Evolutionary conservation across 2,888 invertebrate genomes (phyloP), one percentile per base, ranked within the genome.

Genomic region (Leptodirus hochenwartii): DNA sequence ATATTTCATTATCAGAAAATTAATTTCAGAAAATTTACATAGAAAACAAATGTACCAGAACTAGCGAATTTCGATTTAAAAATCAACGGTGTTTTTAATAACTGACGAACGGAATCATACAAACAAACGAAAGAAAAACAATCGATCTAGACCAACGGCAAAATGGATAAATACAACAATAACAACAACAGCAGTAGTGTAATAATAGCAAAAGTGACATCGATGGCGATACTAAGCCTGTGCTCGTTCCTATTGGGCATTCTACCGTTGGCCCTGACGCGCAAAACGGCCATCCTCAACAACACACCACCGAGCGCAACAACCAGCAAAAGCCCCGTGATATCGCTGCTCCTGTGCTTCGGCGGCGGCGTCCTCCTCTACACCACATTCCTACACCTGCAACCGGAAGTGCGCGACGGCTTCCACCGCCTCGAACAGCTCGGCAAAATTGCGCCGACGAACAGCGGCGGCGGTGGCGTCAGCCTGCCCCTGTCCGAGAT

Each of bases 351-450:
- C 30, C 53, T 71, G 27, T 69, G 69, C 44, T 69, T 70, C 46
- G 71, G 71, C 10, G 71, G 71, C 14, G 72, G 72, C 10, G 71
- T 72, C 5, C 52, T 72, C 14, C 53, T 72, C 9, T 69, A 66
- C 46, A 72, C 72, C 11, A 66, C 68, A 6, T 69, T 72, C 44
- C 49, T 71, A 4, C 72, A 72, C 41, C 51, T 72, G 20, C 65
- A 70, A 27, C 72, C 72, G 11, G 71, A 72, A 52, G 68, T 71
- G 10, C 53, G 69, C n/a, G 61, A 63, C 37, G 59, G 61, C 36
- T 64, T 69, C 36, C 56, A 57, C 17, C 41, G 44, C 5, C 53
- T 67, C 25, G 56, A 62, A 35, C 40, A 47, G 2, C 47, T 53
- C 14, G 54, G 57, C 1, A 50, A 53, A 23, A 47, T 67, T 9